phyloP scores from a whole-genome alignment of 2,888 invertebrate species.

The Aphidoletes aphidimyza region DNA sequence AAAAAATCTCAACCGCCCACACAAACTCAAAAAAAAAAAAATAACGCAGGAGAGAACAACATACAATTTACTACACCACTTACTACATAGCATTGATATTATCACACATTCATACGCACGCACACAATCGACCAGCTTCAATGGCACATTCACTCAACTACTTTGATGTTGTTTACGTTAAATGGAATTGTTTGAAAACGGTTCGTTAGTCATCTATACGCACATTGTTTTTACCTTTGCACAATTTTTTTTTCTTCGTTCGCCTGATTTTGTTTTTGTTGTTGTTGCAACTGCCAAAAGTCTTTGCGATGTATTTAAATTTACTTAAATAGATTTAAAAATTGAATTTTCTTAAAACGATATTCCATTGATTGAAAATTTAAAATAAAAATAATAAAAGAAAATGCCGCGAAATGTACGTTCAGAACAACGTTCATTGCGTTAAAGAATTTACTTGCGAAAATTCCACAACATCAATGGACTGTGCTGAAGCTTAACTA shows the following conservation, averaged over 20 bases:
- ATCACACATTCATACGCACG: background rate
- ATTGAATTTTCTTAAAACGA: no score
- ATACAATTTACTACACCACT: background rate
- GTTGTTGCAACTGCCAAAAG: no score
- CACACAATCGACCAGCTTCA: background rate
- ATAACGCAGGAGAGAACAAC: background rate
- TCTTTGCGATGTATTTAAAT: no score
- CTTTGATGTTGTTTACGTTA: background rate
- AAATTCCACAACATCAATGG: conserved; percentile 52
- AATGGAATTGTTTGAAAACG: conserved; percentile 9
- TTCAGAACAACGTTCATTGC: background rate
- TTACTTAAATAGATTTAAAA: no score
- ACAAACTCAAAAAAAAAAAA: conserved; percentile 52
- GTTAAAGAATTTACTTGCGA: conserved; percentile 10
- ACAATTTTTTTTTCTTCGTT: background rate
- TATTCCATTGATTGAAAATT: no score
- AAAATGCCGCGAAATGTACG: no score
- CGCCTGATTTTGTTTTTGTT: background rate
- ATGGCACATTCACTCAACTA: conserved; percentile 2
- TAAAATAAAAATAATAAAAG: no score
- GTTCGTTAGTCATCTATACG: background rate
- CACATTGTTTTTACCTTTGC: conserved; percentile 13
- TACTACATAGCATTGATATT: background rate
- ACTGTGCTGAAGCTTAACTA: background rate
- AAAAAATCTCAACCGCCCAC: conserved; percentile 33